Conservation (phyloP, 2,113 vertebrate species). For the Entomyzon cyanotis region DNA sequence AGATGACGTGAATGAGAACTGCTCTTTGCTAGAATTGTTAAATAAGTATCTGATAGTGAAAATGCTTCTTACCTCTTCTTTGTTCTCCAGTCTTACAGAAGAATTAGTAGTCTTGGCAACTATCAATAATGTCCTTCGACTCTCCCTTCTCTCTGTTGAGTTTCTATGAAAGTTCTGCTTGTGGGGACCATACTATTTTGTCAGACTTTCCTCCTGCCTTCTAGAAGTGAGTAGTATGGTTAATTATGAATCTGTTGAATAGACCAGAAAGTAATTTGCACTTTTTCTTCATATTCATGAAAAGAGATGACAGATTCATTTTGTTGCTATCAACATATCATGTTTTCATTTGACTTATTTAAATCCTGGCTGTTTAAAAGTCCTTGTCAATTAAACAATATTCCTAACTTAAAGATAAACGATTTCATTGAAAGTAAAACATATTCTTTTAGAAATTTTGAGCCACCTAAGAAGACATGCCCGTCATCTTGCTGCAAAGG, state of each 20-base stretch:
- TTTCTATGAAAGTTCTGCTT: background rate
- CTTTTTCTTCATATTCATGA: background rate
- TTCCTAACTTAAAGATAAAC: background rate
- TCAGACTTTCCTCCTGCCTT: background rate
- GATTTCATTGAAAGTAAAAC: background rate
- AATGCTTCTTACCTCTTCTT: constrained; percentile 44
- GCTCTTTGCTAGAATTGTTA: constrained; percentile 43
- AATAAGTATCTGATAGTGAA: constrained; percentile 40
- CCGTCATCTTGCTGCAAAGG: background rate
- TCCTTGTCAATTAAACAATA: background rate
- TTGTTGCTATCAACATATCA: background rate
- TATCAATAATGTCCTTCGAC: background rate
- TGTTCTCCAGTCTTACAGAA: constrained; percentile 41
- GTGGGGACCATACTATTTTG: background rate
- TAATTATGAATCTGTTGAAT: background rate
- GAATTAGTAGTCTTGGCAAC: constrained; percentile 25
- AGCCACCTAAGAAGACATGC: background rate
- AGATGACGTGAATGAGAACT: constrained; percentile 51
- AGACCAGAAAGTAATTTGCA: background rate
- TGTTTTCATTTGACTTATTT: background rate
- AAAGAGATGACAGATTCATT: background rate
- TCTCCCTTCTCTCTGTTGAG: background rate
- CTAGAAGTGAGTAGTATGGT: background rate
- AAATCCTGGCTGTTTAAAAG: background rate
- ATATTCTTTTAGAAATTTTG: background rate